Evolutionary conservation across 2,113 vertebrate species (phyloP).

Genomic region (Glaucidium brasilianum): DNA sequence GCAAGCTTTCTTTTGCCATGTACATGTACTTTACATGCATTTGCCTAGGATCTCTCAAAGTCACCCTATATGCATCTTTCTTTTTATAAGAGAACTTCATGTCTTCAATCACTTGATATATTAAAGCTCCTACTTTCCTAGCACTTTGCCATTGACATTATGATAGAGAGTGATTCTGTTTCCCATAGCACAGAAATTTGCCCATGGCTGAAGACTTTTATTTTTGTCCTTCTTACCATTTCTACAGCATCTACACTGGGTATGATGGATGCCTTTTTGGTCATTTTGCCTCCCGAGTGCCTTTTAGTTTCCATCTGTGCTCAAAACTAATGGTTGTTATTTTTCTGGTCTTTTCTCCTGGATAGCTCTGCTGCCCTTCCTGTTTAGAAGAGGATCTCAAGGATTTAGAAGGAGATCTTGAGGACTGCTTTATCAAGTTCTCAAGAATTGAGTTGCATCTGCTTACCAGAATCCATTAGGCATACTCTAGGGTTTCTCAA

Average conservation of each 20-base stretch:
- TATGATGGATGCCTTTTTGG: conserved; percentile 11
- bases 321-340: background rate
- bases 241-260: background rate
- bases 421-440: background rate
- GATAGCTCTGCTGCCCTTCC: background rate
- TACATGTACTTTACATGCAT: background rate
- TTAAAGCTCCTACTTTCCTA: background rate
- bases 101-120: conserved; percentile 29
- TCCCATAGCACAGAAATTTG: background rate
- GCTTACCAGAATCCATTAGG: background rate
- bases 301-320: conserved; percentile 2
- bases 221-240: conserved; percentile 24
- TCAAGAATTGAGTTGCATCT: background rate
- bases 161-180: background rate
- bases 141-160: background rate
- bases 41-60: background rate
- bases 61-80: background rate
- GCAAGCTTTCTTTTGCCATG: background rate
- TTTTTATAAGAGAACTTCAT: background rate
- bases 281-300: background rate
- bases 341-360: background rate
- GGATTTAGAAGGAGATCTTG: background rate
- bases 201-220: conserved; percentile 2
- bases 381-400: background rate
- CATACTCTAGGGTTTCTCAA: background rate